phyloP scores from a whole-genome alignment of 2,797 vertebrate species.

The Cuniculus paca region DNA sequence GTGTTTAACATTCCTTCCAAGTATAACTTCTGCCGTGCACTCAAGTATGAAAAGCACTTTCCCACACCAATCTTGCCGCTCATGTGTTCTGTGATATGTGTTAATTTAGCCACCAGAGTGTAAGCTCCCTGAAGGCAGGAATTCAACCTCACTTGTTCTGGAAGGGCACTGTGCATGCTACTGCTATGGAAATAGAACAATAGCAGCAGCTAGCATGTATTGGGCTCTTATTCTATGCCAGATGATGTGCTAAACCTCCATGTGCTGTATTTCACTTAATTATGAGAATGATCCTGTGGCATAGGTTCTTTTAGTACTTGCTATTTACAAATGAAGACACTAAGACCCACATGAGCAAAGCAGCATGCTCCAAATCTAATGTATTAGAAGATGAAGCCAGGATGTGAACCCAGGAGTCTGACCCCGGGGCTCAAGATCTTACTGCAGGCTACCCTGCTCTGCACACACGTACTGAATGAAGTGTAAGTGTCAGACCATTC shows the following conservation, averaged over 20 bases:
- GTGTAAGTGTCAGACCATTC: background rate
- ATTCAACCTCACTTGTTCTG: background rate
- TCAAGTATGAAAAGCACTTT: background rate
- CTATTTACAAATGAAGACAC: background rate
- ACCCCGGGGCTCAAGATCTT: background rate
- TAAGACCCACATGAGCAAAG: too few species aligned
- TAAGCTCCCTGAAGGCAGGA: background rate
- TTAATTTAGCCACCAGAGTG: background rate
- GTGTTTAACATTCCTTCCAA: rapidly evolving
- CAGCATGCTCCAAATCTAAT: background rate
- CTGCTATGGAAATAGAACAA: background rate
- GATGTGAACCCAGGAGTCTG: background rate
- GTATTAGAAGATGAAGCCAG: rapidly evolving
- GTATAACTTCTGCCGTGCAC: background rate
- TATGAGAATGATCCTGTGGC: background rate
- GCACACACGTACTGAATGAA: rapidly evolving
- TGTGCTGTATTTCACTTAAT: background rate
- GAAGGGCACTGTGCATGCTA: background rate
- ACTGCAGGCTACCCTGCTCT: background rate
- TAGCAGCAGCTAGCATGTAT: rapidly evolving
- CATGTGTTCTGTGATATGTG: rapidly evolving
- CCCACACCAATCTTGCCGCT: background rate
- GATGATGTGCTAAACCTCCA: background rate
- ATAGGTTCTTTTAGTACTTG: background rate
- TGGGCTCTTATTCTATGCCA: background rate